A percentile compares a stretch with the other conserved stretches of the same genome.
These are phyloP conservation scores for Xylota segnis DNA, from an alignment of 2,888 invertebrate genomes.

Conservation along the genomic window DNA sequence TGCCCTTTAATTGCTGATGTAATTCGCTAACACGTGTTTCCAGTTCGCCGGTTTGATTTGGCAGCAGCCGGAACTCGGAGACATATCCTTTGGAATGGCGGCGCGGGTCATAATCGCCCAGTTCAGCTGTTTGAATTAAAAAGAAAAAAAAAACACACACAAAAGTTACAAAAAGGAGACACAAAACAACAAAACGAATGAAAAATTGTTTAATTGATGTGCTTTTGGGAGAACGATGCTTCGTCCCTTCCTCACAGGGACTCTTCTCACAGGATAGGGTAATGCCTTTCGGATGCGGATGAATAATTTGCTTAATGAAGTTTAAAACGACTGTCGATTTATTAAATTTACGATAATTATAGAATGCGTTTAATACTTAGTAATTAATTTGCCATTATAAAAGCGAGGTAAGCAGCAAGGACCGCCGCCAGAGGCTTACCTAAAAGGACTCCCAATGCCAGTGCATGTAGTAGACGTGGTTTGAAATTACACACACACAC, in stretches of 20 bases:
- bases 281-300: constrained; percentile 72
- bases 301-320: constrained; percentile 76
- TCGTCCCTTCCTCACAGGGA: neutral
- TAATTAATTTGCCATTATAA: constrained; percentile 72
- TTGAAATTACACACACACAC: constrained; percentile 29
- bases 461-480: neutral
- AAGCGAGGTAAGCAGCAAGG: neutral
- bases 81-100: constrained; percentile 96
- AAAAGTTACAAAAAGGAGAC: constrained; percentile 24
- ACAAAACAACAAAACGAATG: constrained; percentile 43
- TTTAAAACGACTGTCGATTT: constrained; percentile 75
- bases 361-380: constrained; percentile 72
- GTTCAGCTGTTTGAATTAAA: constrained; percentile 90
- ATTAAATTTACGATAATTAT: constrained; percentile 75
- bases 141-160: constrained; percentile 26
- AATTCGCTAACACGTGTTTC: constrained; percentile 94
- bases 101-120: constrained; percentile 96
- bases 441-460: neutral
- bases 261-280: constrained; percentile 20
- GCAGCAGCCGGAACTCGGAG: constrained; percentile 96
- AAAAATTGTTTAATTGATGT: constrained; percentile 49
- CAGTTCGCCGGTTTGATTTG: constrained; percentile 96
- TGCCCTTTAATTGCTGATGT: constrained; percentile 92
- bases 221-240: neutral
- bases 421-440: neutral